Percentiles rank a stretch among this genome's conserved stretches.
These are phyloP conservation scores for Lasiommata megera DNA, from an alignment of 2,888 invertebrate genomes.

Conservation along the genomic window DNA sequence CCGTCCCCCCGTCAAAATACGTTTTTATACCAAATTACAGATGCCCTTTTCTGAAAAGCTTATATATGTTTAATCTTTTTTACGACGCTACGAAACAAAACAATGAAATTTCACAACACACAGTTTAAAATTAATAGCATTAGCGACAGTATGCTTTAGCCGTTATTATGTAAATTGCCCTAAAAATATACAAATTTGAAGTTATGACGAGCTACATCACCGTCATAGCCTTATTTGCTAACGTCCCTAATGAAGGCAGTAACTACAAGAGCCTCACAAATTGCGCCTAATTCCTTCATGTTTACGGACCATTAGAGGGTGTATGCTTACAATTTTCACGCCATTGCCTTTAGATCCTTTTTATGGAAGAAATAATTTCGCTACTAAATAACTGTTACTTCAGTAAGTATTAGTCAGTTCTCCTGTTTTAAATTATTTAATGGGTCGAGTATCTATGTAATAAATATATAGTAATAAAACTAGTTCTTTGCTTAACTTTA, in stretches of 20 bases:
- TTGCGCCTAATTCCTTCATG: slow-evolving; percentile 16
- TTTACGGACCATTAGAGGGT: slow-evolving; percentile 18
- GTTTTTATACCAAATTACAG: too few relatives aligned
- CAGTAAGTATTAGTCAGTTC: too few relatives aligned
- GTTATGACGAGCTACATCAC: slow-evolving; percentile 13
- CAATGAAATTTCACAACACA: not conserved
- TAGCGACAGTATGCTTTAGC: slow-evolving; percentile 1
- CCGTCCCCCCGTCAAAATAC: too few relatives aligned
- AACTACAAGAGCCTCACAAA: slow-evolving; percentile 17
- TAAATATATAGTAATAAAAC: too few relatives aligned
- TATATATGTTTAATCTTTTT: not conserved
- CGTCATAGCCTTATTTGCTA: slow-evolving; percentile 13
- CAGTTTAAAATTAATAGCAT: not conserved
- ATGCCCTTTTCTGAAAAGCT: too few relatives aligned
- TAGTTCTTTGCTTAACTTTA: too few relatives aligned
- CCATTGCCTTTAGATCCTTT: slow-evolving; percentile 12
- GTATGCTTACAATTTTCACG: slow-evolving; percentile 17
- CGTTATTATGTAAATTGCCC: slow-evolving; percentile 8
- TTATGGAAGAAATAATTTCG: not conserved
- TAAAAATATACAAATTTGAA: slow-evolving; percentile 12
- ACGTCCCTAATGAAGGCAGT: slow-evolving; percentile 11
- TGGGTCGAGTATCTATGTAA: too few relatives aligned
- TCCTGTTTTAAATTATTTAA: too few relatives aligned
- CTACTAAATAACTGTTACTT: not conserved
- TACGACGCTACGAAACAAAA: not conserved